Conservation (phyloP, 2,888 invertebrate genomes). For the Chromoteleia sp. region DNA sequence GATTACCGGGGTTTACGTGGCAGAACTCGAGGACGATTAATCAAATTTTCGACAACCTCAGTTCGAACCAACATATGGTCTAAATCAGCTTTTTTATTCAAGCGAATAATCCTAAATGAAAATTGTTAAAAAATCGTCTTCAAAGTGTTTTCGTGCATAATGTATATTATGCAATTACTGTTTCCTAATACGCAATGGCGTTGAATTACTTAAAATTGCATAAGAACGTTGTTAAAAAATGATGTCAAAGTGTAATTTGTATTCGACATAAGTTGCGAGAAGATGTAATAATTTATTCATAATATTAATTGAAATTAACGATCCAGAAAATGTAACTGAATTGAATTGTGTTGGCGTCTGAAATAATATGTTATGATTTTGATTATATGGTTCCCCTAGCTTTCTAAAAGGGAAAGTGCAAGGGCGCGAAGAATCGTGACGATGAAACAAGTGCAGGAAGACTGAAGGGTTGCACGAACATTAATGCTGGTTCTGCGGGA, state of each 20-base stretch:
- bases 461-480: constrained; percentile 46
- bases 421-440: constrained; percentile 16
- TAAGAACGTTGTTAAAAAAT: too few species aligned
- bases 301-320: constrained; percentile 21
- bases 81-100: constrained; percentile 21
- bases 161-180: too few species aligned
- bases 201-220: neutral
- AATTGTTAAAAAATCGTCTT: neutral
- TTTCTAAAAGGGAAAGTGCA: constrained; percentile 3
- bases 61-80: constrained; percentile 57
- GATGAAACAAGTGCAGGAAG: constrained; percentile 31
- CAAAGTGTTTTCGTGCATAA: neutral
- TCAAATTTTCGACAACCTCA: constrained; percentile 60
- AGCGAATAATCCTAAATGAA: neutral
- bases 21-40: constrained; percentile 58
- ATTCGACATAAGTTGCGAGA: neutral
- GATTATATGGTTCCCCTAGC: constrained; percentile 38
- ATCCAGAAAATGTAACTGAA: constrained; percentile 35
- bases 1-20: constrained; percentile 53
- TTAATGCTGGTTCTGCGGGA: constrained; percentile 16
- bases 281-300: constrained; percentile 23
- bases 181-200: too few species aligned
- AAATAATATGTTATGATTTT: constrained; percentile 53
- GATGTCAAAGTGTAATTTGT: too few species aligned
- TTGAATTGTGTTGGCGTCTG: neutral